Base-by-base conservation (phyloP, 1,140 invertebrate species). In the Heliconius hewitsoni region DNA sequence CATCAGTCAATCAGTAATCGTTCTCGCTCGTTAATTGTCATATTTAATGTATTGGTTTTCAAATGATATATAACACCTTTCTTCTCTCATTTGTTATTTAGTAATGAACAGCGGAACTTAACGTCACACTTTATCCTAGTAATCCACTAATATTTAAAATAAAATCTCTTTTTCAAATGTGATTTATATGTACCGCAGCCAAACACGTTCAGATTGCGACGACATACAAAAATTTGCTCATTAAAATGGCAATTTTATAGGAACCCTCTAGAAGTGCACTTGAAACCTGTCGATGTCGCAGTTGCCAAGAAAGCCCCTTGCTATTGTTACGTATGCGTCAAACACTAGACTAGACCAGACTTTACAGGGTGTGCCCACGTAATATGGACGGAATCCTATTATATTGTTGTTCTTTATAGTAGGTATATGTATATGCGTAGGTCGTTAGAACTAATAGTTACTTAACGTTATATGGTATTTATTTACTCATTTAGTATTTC, bases 261-360 rank as follows among this genome's bases (percentile, higher is more conserved):
- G 3, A 66, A 66, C 60, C n/a, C 23, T 66, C 1, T 66, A 30
- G 60, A 66, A 66, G 60, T 18, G 60, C 60, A 73, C 72, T 50
- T 9, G 50, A n/a, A 27, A 27, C 34, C n/a, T 27, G 18, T 39
- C 37, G n/a, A 27, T 73, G 46, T 73, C 6, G 42, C 37, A 72
- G 39, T 39, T 42, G 46, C 71, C 34, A 39, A 50, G 37, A 73
- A 30, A 73, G 39, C n/a, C 50, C 50, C 39, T 73, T 13, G 72
- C n/a, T 23, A 16, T 73, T 73, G 39, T 73, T 73, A 73, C 37
- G 39, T 50, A 4, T 13, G 72, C 72, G 72, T 73, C 72, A 27
- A 73, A 27, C 18, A 57, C 55, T 57, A 66, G 57, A 9, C 23
- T 66, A 66, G n/a, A 30, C 57, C 9, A 13, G 23, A 66, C 55